These are phyloP conservation scores for Drosophila limbata DNA, from an alignment of 2,888 invertebrate genomes.

Conservation along the genomic window DNA sequence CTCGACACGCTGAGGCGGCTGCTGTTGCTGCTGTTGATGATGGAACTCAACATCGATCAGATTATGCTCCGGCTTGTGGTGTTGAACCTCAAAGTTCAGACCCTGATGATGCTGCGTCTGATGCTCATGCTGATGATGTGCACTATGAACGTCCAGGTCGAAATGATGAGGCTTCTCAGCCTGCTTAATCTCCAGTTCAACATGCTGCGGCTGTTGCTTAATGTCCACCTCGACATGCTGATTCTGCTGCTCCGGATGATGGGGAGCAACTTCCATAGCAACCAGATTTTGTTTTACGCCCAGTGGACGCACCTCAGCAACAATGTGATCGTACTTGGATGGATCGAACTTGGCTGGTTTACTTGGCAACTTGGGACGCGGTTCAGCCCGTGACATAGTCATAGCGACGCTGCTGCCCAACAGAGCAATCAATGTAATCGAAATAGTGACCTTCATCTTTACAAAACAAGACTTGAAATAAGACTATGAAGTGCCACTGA, in stretches of 20 bases:
- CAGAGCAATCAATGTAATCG: constrained; percentile 42
- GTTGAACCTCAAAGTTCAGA: constrained; percentile 4
- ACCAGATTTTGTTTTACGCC: constrained; percentile 5
- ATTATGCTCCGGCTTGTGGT: background rate
- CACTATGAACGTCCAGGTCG: constrained; percentile 18
- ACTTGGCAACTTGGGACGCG: constrained; percentile 16
- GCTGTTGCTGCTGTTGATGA: background rate
- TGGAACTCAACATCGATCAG: background rate
- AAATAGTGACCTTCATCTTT: constrained; percentile 53
- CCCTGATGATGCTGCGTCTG: constrained; percentile 14
- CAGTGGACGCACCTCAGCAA: constrained; percentile 52
- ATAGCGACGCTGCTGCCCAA: constrained; percentile 38
- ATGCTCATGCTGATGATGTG: constrained; percentile 1
- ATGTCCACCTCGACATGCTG: constrained; percentile 16
- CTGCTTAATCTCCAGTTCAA: constrained; percentile 17
- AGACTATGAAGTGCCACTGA: constrained; percentile 37
- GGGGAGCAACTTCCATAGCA: background rate
- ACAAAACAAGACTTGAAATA: background rate
- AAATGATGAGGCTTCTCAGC: constrained; percentile 11
- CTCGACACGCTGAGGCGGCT: constrained; percentile 14
- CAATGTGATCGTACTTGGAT: constrained; percentile 48
- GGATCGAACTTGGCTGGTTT: constrained; percentile 1
- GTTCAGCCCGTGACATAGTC: constrained; percentile 24
- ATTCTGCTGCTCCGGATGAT: constrained; percentile 7
- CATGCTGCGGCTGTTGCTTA: background rate